A percentile compares a stretch with the other conserved stretches of the same genome.
These are phyloP conservation scores for Lycaena phlaeas DNA, from an alignment of 2,888 invertebrate species.

Conservation along the genomic window DNA sequence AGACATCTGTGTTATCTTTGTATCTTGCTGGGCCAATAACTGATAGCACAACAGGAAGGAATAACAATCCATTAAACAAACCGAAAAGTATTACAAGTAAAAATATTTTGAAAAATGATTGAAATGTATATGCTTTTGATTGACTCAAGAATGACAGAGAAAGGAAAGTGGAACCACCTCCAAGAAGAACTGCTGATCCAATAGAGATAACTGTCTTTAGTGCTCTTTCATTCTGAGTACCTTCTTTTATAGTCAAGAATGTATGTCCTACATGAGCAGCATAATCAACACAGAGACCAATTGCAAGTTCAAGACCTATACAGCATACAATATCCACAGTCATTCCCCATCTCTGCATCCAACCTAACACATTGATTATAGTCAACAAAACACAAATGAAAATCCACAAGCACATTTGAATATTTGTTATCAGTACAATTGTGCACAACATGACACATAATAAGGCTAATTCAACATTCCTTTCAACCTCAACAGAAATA, in stretches of 20 bases:
- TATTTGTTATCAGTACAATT: constrained; percentile 80
- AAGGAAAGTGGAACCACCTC: constrained; percentile 83
- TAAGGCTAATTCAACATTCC: constrained; percentile 83
- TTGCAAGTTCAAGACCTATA: constrained; percentile 84
- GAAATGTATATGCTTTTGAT: constrained; percentile 84
- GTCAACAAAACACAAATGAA: constrained; percentile 82
- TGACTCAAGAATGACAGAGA: constrained; percentile 79
- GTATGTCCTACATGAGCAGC: constrained; percentile 87
- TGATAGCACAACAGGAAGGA: constrained; percentile 83
- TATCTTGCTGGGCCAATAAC: constrained; percentile 78
- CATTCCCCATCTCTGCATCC: constrained; percentile 86
- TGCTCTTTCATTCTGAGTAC: constrained; percentile 70
- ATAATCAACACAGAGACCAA: constrained; percentile 88
- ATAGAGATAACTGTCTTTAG: constrained; percentile 79
- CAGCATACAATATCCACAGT: constrained; percentile 88
- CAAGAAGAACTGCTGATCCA: constrained; percentile 83
- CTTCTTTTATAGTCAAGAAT: constrained; percentile 76
- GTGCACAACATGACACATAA: constrained; percentile 87
- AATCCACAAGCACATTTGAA: constrained; percentile 85
- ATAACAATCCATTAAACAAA: constrained; percentile 82
- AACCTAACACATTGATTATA: constrained; percentile 81
- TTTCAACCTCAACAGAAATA: constrained; percentile 81
- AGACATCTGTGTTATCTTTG: constrained; percentile 26
- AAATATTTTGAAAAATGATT: constrained; percentile 83
- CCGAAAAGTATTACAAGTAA: constrained; percentile 84